Percentiles rank a stretch among this genome's conserved stretches.
These are phyloP conservation scores for Apis mellifera DNA, from an alignment of 1,140 invertebrate genomes.

Conservation along the genomic window Amel_HAv3.1 CM009944.2:8600501-8601000, in stretches of 20 bases:
- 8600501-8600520: not conserved
- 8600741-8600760: no score
- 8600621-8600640: constrained; percentile 37
- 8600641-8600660: not conserved
- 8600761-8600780: no score
- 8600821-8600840: no score
- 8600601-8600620: constrained; percentile 15
- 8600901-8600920: constrained; percentile 60
- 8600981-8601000: constrained; percentile 58
- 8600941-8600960: constrained; percentile 70
- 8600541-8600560: not conserved
- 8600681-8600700: not conserved
- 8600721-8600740: no score
- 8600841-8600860: not conserved
- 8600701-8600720: no score
- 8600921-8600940: constrained; percentile 72
- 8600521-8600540: not conserved
- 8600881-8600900: constrained; percentile 6
- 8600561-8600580: not conserved
- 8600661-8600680: not conserved
- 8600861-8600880: constrained; percentile 24
- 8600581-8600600: constrained; percentile 23
- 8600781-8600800: no score
- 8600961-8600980: constrained; percentile 65
- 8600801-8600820: no score